These are phyloP conservation scores for Cirrhinus mrigala DNA, from an alignment of 2,797 vertebrate species.

Conservation along the genomic window DNA sequence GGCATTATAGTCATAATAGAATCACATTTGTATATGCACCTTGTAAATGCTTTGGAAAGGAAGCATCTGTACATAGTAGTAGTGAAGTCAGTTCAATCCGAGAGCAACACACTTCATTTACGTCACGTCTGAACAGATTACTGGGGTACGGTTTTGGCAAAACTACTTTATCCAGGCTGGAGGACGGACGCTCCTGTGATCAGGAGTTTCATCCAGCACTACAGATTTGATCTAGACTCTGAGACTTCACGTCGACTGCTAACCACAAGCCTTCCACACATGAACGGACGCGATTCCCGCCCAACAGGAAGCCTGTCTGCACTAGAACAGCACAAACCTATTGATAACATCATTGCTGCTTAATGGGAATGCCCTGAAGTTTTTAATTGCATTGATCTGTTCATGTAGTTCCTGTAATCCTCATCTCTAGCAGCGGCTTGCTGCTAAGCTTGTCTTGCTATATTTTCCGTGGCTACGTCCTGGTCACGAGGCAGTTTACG, in stretches of 20 bases:
- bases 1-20: conserved; percentile 18
- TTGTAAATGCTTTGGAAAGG: conserved; percentile 27
- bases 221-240: neutral
- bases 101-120: conserved; percentile 8
- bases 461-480: conserved; percentile 31
- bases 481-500: conserved; percentile 51
- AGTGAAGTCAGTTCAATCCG: neutral
- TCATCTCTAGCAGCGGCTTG: neutral
- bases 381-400: conserved; percentile 10
- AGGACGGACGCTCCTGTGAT: neutral
- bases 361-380: conserved; percentile 36
- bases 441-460: neutral
- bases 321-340: conserved; percentile 5
- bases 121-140: neutral
- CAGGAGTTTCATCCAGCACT: conserved; percentile 17
- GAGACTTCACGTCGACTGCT: neutral
- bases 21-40: conserved; percentile 28
- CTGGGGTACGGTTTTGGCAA: neutral
- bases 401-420: conserved; percentile 3
- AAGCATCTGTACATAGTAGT: conserved; percentile 39
- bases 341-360: conserved; percentile 6
- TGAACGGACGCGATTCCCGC: neutral
- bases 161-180: neutral
- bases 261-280: neutral
- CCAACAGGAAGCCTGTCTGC: conserved; percentile 1